A percentile compares a stretch with the other conserved stretches of the same genome.
phyloP scores from a whole-genome alignment of 30 jellyfish, hydroid and myxozoan species.

The Turritopsis rubra region DNA sequence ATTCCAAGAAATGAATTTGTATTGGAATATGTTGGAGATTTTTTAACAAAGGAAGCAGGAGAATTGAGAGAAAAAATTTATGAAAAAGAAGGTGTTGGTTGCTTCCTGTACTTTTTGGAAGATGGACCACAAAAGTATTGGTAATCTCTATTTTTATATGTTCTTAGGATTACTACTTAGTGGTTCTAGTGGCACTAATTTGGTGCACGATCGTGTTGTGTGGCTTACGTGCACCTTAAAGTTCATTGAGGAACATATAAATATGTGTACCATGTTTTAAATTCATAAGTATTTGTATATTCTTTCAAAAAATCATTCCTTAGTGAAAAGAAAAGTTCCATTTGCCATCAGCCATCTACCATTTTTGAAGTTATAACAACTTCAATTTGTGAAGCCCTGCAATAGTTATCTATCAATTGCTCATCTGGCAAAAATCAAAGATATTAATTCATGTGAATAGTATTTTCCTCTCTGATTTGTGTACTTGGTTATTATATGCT shows the following conservation, averaged over 20 bases:
- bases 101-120: conserved; percentile 13
- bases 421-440: background rate
- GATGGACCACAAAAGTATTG: conserved; percentile 1
- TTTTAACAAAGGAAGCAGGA: conserved; percentile 10
- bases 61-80: conserved; percentile 11
- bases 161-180: no score
- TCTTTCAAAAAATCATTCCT: background rate
- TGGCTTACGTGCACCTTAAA: background rate
- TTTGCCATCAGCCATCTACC: no score
- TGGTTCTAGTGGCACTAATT: no score
- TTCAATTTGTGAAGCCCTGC: background rate
- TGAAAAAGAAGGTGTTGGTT: conserved; percentile 11
- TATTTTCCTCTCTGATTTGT: no score
- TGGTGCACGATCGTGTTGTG: background rate
- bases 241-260: background rate
- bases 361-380: no score
- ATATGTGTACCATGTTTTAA: background rate
- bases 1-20: conserved; percentile 5
- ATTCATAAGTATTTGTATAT: background rate
- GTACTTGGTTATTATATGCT: no score
- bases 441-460: background rate
- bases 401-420: background rate
- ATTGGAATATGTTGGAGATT: conserved; percentile 12
- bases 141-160: background rate
- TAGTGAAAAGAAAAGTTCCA: no score